Percentiles rank a stretch among this genome's conserved stretches.
Evolutionary conservation across 2,113 vertebrate species (phyloP).

Genomic region (Melanerpes aurifrons): DNA sequence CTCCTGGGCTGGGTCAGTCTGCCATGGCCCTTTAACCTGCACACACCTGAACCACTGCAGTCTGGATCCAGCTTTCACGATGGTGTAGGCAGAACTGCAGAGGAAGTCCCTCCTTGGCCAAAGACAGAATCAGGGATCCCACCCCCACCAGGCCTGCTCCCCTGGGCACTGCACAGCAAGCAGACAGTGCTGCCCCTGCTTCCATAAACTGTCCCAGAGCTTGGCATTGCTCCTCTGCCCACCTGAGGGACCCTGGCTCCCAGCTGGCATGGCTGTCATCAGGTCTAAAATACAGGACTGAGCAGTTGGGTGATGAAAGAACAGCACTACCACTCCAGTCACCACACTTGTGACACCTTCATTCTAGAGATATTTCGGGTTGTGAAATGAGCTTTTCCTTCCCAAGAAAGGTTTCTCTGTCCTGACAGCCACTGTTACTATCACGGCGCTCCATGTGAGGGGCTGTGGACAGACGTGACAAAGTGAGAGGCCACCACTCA

Average conservation of each 20-base stretch:
- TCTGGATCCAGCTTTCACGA: not conserved
- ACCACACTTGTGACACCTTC: not conserved
- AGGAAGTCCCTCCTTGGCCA: not conserved
- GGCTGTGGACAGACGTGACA: not conserved
- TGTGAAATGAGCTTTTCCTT: not conserved
- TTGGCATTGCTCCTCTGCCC: not conserved
- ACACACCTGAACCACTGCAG: fast-evolving
- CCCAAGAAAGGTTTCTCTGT: not conserved
- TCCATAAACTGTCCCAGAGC: not conserved
- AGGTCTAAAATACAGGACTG: not conserved
- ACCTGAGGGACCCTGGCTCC: not conserved
- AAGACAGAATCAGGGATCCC: too few relatives aligned
- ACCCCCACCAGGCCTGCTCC: not conserved
- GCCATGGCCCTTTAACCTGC: not conserved
- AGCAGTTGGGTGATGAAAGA: not conserved
- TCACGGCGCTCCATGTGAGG: not conserved
- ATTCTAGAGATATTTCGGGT: not conserved
- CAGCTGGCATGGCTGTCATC: not conserved
- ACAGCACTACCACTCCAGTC: not conserved
- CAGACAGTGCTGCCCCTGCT: not conserved
- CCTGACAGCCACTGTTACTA: not conserved
- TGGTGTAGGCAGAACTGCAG: not conserved
- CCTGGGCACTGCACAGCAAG: not conserved
- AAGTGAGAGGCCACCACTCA: not conserved
- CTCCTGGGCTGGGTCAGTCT: not conserved